Base-by-base conservation (phyloP, 2,797 vertebrate species). In the Sebastes steindachneri region DNA sequence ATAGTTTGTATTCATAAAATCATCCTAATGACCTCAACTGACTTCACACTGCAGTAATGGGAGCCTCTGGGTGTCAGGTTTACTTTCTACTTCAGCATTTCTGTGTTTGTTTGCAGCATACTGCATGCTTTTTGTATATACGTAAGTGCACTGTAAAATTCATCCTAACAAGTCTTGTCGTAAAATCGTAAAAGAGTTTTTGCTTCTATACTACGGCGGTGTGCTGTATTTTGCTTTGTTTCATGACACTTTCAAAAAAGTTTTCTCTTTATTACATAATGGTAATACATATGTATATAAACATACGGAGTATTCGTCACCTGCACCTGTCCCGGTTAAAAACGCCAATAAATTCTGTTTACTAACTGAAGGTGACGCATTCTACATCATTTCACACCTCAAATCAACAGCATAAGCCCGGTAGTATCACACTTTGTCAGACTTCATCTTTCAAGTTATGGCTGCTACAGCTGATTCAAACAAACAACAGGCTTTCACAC, bases 1-100 rank as follows among this genome's bases (percentile, higher is more conserved):
- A 76, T 85, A 75, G 55, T 91, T 89, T 84, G 85, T 81, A 88
- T 93, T 92, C 84, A 90, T 87, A 84, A 88, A 90, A 86, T 77
- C 81, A 66, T 84, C 68, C 74, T 68, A 72, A 89, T 87, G 89
- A 92, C 92, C 90, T 90, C 72, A 79, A 15, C 71, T 89, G 87
- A 89, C 85, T 91, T 89, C 77, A 68, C 83, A 64, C 68, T 71
- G 66, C 68, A 82, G 68, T 66, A 73, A 77, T 51, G 62, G 73
- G 53, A 83, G 84, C 86, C 78, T 77, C 31, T 63, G 62, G 59
- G 76, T 1, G 4, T 31, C 4, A 17, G 58, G 57, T 62, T 76
- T 26, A 58, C 45, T 80, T 66, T 82, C 41, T 65, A 62, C 45
- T 60, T 55, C 0, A 54, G 78, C n/a, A 73, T 75, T 63, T 33